Evolutionary conservation across 1,140 invertebrate genomes (phyloP).

Genomic region (Reticulitermes speratus): DNA sequence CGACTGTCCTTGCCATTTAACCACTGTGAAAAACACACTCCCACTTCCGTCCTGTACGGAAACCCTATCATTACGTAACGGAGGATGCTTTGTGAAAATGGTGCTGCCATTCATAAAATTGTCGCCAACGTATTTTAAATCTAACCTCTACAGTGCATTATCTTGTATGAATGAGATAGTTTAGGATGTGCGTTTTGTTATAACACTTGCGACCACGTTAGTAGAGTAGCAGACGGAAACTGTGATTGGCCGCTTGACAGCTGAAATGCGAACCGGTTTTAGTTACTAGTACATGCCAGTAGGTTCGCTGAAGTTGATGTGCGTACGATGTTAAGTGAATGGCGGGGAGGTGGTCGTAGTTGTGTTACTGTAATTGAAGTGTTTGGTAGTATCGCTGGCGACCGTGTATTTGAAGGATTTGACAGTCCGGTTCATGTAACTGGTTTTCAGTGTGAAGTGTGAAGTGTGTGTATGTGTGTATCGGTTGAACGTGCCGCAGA

Average conservation of each 20-base stretch:
- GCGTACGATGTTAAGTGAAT: conserved; percentile 7
- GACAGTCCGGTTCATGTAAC: not conserved
- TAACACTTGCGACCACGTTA: not conserved
- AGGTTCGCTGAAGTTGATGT: not conserved
- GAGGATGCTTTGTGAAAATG: not conserved
- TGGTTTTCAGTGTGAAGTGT: not conserved
- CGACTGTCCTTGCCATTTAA: not conserved
- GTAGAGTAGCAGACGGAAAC: not conserved
- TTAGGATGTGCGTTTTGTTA: not conserved
- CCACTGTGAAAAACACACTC: conserved; percentile 3
- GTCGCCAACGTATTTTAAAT: conserved; percentile 7
- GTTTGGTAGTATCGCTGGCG: not conserved
- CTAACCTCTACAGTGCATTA: not conserved
- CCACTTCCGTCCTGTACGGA: not conserved
- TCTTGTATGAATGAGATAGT: not conserved
- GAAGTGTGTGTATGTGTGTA: too few relatives aligned
- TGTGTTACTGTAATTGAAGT: not conserved
- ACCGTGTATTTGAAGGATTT: not conserved
- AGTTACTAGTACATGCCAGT: not conserved
- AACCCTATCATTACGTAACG: not conserved
- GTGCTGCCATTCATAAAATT: not conserved
- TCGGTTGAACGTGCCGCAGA: not conserved
- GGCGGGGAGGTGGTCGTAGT: not conserved
- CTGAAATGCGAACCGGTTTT: not conserved
- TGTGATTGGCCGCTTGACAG: conserved; percentile 13